These are phyloP conservation scores for Falcunculus frontatus DNA, from an alignment of 2,113 vertebrate species.

Conservation along the genomic window DNA sequence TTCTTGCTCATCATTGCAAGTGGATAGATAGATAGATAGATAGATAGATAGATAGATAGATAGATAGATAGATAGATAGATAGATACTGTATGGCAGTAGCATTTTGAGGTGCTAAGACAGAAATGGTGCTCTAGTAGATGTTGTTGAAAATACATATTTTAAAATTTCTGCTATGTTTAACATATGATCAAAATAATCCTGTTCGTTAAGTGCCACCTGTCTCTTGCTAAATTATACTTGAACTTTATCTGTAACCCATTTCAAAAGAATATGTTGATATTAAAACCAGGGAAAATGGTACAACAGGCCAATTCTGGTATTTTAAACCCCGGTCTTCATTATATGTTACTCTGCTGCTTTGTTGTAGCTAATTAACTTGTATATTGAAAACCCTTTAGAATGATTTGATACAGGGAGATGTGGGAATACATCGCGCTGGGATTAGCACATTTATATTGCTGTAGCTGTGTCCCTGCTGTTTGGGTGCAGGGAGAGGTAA, in stretches of 20 bases:
- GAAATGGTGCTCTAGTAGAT: not conserved
- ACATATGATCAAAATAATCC: not conserved
- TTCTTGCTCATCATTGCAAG: not conserved
- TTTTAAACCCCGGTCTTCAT: slow-evolving; percentile 3
- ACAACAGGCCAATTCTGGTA: not conserved
- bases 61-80: not conserved
- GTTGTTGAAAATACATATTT: not conserved
- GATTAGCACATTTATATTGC: slow-evolving; percentile 44
- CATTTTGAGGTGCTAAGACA: not conserved
- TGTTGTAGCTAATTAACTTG: slow-evolving; percentile 55
- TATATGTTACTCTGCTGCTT: slow-evolving; percentile 19
- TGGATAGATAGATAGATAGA: not conserved
- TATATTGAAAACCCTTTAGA: slow-evolving; percentile 57
- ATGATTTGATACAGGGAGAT: slow-evolving; percentile 39
- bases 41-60: not conserved
- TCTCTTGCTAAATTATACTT: not conserved
- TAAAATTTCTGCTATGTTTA: not conserved
- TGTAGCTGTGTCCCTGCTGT: not conserved
- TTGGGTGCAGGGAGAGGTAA: slow-evolving; percentile 30
- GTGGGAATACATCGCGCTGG: slow-evolving; percentile 43
- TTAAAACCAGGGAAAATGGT: not conserved
- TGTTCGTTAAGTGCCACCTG: not conserved
- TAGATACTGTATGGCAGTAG: not conserved
- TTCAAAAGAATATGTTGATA: not conserved
- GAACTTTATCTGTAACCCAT: not conserved